Evolutionary conservation across 2,888 invertebrate genomes (phyloP).

Genomic region (Crocallis elinguaria): DNA sequence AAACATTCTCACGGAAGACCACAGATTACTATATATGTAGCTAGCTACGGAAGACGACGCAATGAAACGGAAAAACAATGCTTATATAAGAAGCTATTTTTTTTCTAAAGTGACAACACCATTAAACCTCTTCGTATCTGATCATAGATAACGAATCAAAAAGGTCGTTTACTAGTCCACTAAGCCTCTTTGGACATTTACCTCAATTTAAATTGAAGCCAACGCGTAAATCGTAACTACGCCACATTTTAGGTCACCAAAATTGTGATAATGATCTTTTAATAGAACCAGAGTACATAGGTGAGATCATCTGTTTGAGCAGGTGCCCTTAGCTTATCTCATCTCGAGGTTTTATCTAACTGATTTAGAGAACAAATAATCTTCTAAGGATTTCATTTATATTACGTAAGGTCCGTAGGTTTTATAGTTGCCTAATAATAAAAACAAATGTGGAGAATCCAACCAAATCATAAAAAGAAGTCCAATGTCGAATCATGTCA

Average conservation of each 20-base stretch:
- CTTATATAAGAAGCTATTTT: too few relatives aligned
- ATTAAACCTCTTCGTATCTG: too few relatives aligned
- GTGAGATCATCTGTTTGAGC: conserved; percentile 55
- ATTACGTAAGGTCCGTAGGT: conserved; percentile 23
- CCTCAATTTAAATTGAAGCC: conserved; percentile 25
- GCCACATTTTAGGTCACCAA: conserved; percentile 20
- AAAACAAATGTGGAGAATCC: too few relatives aligned
- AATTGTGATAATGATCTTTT: conserved; percentile 30
- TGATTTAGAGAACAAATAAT: conserved; percentile 35
- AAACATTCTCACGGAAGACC: too few relatives aligned
- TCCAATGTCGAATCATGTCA: too few relatives aligned
- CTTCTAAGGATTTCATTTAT: conserved; percentile 38
- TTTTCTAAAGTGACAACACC: too few relatives aligned
- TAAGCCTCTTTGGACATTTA: conserved; percentile 16
- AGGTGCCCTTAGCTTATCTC: conserved; percentile 55
- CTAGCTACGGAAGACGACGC: too few relatives aligned
- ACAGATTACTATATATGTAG: too few relatives aligned
- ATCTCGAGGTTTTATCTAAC: conserved; percentile 51
- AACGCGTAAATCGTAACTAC: conserved; percentile 22
- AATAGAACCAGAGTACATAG: conserved; percentile 20
- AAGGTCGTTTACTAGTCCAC: too few relatives aligned
- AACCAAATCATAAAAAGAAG: too few relatives aligned
- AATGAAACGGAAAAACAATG: too few relatives aligned
- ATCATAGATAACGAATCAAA: too few relatives aligned
- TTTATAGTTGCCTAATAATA: conserved; percentile 5